Base-by-base conservation (phyloP, 2,888 invertebrate species). In the Platycheirus rosarum region DNA sequence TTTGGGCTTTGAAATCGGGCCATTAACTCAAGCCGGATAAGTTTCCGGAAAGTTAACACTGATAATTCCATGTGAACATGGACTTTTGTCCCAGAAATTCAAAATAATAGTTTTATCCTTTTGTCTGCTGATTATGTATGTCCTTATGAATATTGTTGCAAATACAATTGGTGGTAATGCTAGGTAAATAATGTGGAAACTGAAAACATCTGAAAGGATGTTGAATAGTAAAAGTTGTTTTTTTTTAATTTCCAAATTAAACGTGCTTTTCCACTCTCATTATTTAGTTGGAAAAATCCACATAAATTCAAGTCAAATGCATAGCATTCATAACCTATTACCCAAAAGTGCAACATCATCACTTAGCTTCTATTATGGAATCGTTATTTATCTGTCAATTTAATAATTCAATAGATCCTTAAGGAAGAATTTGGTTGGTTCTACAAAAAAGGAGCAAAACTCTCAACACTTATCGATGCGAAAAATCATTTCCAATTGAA, bases 401-500 rank as follows among this genome's bases (percentile, higher is more conserved):
- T 60, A 60, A 29, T 44, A 16, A 29, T 14, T 29, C 42, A 44
- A 44, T n/a, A 60, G 44, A n/a, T 44, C 29, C 60, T 29, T 60
- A 37, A 13, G 26, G 42, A 14, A 48, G 1, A n/a, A 60, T n/a
- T n/a, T n/a, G n/a, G 13, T 37, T n/a, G n/a, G 13, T n/a, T n/a
- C 29, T 32, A 7, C 2, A 20, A 53, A 37, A 23, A 48, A 26
- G n/a, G n/a, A n/a, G n/a, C n/a, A 48, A 13, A 13, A 13, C 2
- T 57, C 49, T 69, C 65, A 75, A 46, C 49, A 57, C 40, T 75
- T 74, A 74, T n/a, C 55, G 48, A 42, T 35, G 46, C 23, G 18
- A 18, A 51, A 65, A 75, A 75, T 53, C 37, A 70, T 71, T 80
- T 80, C 66, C 80, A 65, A 80, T 80, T 76, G 70, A 80, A 80